These are phyloP conservation scores for Luperina nickerlii DNA, from an alignment of 2,888 invertebrate species.

Conservation along the genomic window DNA sequence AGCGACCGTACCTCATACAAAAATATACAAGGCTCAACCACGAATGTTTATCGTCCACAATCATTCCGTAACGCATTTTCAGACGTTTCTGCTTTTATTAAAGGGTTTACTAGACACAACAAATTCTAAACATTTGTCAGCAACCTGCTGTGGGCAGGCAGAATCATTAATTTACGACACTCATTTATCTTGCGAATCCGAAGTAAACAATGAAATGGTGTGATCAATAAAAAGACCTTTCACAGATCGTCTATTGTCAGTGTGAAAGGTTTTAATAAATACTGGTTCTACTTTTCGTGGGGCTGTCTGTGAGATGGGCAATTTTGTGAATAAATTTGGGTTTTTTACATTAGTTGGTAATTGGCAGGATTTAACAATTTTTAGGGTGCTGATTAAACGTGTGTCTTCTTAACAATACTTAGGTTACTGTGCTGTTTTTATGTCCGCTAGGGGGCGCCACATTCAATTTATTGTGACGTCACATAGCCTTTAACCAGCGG, in stretches of 20 bases:
- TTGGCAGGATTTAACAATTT: background rate
- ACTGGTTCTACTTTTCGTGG: slow-evolving; percentile 42
- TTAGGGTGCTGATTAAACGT: background rate
- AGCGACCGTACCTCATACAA: background rate
- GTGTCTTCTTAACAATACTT: background rate
- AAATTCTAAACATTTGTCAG: slow-evolving; percentile 82
- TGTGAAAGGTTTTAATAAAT: slow-evolving; percentile 65
- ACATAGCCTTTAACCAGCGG: too few relatives aligned
- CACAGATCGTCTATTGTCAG: slow-evolving; percentile 70
- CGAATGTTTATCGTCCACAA: slow-evolving; percentile 50
- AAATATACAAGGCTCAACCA: slow-evolving; percentile 18
- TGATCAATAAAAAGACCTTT: slow-evolving; percentile 76
- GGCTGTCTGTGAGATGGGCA: slow-evolving; percentile 28
- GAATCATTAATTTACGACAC: slow-evolving; percentile 77
- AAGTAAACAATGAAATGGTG: slow-evolving; percentile 78
- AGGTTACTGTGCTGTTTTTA: background rate
- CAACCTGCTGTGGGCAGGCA: slow-evolving; percentile 73
- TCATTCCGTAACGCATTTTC: slow-evolving; percentile 41
- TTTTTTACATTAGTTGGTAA: slow-evolving; percentile 13
- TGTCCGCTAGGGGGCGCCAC: too few relatives aligned
- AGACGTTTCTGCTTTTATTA: slow-evolving; percentile 53
- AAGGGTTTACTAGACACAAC: slow-evolving; percentile 68
- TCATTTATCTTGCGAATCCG: slow-evolving; percentile 80
- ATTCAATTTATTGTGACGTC: too few relatives aligned
- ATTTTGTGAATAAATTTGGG: slow-evolving; percentile 42